Evolutionary conservation across 2,888 invertebrate species (phyloP), one percentile per base, ranked within the genome.

Genomic region (Acanthacorydalis orientalis): DNA sequence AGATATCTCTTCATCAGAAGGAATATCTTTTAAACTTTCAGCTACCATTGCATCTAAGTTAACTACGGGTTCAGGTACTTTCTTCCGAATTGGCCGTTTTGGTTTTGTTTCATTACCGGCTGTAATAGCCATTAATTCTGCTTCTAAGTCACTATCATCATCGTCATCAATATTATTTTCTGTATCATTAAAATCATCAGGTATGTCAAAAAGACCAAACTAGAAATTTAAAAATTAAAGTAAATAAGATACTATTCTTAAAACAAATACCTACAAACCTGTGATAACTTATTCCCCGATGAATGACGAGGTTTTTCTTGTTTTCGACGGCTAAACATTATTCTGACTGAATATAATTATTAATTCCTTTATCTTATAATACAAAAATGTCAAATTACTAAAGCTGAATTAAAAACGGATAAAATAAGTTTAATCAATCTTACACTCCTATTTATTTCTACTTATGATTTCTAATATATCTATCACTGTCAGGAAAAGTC

Each of bases 111-210:
- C 64, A 37, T 61, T 59, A 11, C 68, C 71, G 7, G 69, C 65
- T 53, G 67, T 69, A 49, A 91, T 73, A 0, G 83, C 85, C 34
- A 83, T 78, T 53, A 92, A 65, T 64, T 93, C 92, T 0, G 88
- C 89, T 63, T 92, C 92, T 52, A 92, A 68, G 59, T 89, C 90
- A 49, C 80, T 79, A 59, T 91, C 90, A 56, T 64, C 75, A 51
- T 70, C 70, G 55, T 74, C 76, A 57, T 74, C 75, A 48, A 74
- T 74, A 37, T 70, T 57, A 51, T 67, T 69, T 53, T 65, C 67
- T 9, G 64, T 67, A 31, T 63, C 65, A 44, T 75, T 69, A 50
- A 77, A 65, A 56, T 73, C 67, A 56, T 74, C 72, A 23, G 82
- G 78, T 50, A 87, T 73, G 60, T 86, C 80, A 57, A 85, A 75